Evolutionary conservation across 2,888 invertebrate species (phyloP), one percentile per base, ranked within the genome.

Genomic region (Onchidella celtica): DNA sequence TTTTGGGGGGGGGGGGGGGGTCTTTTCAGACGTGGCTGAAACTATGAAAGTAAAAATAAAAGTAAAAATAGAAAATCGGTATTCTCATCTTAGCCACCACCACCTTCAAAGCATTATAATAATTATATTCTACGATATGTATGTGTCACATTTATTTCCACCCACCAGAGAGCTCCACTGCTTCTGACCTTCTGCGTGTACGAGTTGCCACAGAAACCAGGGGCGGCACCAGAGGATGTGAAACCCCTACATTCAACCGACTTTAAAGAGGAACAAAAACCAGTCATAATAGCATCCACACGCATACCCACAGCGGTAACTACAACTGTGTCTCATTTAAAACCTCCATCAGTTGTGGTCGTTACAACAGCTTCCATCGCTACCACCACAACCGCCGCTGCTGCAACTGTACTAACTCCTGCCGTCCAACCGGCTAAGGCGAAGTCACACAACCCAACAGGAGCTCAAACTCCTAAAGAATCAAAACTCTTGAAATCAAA

Each of bases 161-260:
- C 0, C 34, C 47, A 47, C 21, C 79, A 79, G 79, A 70, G 79
- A 27, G 61, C 72, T 4, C 79, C 79, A n/a, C 79, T 79, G 3
- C 29, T 55, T 27, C 57, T 79, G 70, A 72, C 79, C n/a, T 79
- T 79, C 36, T 72, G 72, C 63, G 79, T 79, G 14, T 79, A 47
- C 57, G 72, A 79, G n/a, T 66, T 55, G 11, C 32, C 76, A n/a
- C 1, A 6, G 14, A 34, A 63, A n/a, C 17, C 27, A n/a, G n/a
- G 32, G 0, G 1, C 9, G 34, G 55, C 34, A 6, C 66, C 59
- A 74, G 61, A 74, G 61, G n/a, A 61, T 4, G n/a, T 6, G 27
- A 61, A 24, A 61, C 27, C 4, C 4, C 21, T 9, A 24, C 9
- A n/a, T 9, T 61, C 61, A 61, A 6, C 14, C 61, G n/a, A n/a